Conservation (phyloP, 2,113 vertebrate genomes). For the Neolamprologus ventralis region DNA sequence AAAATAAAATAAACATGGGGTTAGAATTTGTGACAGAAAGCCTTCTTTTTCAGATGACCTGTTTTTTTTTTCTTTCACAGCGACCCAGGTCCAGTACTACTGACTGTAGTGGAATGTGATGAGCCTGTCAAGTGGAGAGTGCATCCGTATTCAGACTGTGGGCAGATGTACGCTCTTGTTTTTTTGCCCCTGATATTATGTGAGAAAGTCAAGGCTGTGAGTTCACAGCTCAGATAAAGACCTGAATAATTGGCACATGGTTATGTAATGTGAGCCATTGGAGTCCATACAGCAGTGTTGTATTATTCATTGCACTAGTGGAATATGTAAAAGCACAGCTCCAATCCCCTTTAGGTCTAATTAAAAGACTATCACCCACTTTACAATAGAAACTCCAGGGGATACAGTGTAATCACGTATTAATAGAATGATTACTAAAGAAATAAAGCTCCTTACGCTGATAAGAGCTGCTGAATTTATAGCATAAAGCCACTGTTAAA, state of each 20-base stretch:
- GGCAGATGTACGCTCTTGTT: background rate
- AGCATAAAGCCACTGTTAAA: conserved; percentile 2
- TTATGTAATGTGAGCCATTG: conserved; percentile 32
- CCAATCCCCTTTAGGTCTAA: conserved; percentile 67
- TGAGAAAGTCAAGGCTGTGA: conserved; percentile 27
- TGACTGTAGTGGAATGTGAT: background rate
- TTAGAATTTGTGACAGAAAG: background rate
- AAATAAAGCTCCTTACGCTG: conserved; percentile 48
- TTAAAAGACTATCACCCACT: conserved; percentile 63
- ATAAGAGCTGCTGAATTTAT: conserved; percentile 38
- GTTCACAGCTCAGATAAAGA: conserved; percentile 47
- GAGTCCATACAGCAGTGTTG: conserved; percentile 35
- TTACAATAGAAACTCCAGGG: conserved; percentile 54
- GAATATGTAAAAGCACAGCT: conserved; percentile 54
- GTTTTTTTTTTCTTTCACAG: background rate
- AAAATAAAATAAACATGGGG: conserved; percentile 8
- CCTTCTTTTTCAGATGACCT: background rate
- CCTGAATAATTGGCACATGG: conserved; percentile 40
- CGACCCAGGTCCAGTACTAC: background rate
- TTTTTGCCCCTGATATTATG: background rate
- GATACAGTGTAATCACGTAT: conserved; percentile 58
- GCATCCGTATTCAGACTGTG: background rate
- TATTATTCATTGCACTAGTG: conserved; percentile 57
- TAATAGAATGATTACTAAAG: conserved; percentile 66
- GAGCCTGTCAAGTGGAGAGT: background rate